Percentiles rank a stretch among this genome's conserved stretches.
Evolutionary conservation across 37 sponge, comb jelly and placozoan genomes (phyloP).

Genomic region (Tethya wilhelma): DNA sequence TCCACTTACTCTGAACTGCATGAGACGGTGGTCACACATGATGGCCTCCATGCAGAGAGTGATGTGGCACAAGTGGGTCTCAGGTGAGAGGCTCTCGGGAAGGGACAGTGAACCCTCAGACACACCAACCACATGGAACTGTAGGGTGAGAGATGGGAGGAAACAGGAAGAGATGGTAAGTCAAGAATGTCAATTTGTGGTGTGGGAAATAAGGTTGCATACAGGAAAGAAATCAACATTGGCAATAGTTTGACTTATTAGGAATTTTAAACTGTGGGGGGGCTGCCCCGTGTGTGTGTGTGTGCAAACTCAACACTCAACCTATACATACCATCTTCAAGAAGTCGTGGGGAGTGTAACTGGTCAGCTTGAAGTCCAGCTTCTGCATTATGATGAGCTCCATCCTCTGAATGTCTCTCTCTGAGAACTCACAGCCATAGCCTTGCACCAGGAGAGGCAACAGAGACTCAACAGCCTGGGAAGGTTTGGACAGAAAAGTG

Average conservation of each 20-base stretch:
- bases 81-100: conserved; percentile 47
- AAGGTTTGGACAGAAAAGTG: neutral
- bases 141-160: neutral
- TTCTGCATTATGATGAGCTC: conserved; percentile 73
- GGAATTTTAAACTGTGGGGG: neutral
- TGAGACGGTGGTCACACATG: conserved; percentile 42
- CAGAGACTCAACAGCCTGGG: conserved; percentile 34
- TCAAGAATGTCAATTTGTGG: too few relatives aligned
- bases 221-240: neutral
- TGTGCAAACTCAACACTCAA: neutral
- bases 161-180: too few relatives aligned
- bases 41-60: conserved; percentile 40
- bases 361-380: conserved; percentile 58
- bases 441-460: conserved; percentile 23
- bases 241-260: neutral
- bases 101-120: conserved; percentile 36
- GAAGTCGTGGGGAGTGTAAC: conserved; percentile 56
- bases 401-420: conserved; percentile 60
- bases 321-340: conserved; percentile 49
- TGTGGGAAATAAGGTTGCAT: too few relatives aligned
- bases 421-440: conserved; percentile 45
- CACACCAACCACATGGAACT: conserved; percentile 56
- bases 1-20: conserved; percentile 51
- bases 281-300: too few relatives aligned
- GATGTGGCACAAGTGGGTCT: conserved; percentile 46